Conservation (phyloP, 2,113 vertebrate species). For the Pterophyllum scalare region DNA sequence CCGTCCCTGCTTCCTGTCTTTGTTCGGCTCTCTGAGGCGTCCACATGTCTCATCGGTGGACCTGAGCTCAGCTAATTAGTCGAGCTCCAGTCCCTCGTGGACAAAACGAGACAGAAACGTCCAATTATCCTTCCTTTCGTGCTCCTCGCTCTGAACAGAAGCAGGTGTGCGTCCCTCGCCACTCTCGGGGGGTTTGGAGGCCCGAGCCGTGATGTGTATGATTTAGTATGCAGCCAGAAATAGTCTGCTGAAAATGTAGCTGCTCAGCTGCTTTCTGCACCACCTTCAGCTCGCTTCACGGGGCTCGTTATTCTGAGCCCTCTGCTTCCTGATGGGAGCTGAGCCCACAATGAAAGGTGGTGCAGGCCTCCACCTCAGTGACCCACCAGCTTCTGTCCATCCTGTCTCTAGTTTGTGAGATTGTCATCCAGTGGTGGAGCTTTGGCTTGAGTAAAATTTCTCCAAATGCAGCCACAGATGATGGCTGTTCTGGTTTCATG, state of each 20-base stretch:
- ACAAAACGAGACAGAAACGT: background rate
- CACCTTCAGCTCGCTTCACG: background rate
- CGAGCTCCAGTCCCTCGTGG: background rate
- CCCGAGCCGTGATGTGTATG: conserved; percentile 17
- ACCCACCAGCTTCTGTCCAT: background rate
- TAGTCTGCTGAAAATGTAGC: conserved; percentile 30
- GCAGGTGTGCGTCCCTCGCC: conserved; percentile 45
- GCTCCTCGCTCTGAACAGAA: background rate
- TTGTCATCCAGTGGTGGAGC: background rate
- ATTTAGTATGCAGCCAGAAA: conserved; percentile 57
- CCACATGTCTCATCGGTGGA: background rate
- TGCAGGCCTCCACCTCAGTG: background rate
- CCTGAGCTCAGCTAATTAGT: conserved; percentile 9
- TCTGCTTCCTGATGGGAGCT: background rate
- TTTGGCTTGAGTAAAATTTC: background rate
- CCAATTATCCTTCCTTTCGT: conserved; percentile 8
- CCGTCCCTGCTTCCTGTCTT: conserved; percentile 25
- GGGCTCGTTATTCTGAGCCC: background rate
- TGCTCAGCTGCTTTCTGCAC: conserved; percentile 39
- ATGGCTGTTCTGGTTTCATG: background rate
- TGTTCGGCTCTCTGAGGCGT: conserved; percentile 21
- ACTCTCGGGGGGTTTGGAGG: conserved; percentile 20
- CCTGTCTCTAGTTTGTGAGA: background rate
- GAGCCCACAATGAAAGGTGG: background rate
- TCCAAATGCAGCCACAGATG: no score